Evolutionary conservation across 2,797 vertebrate species (phyloP), one percentile per base, ranked within the genome.

Genomic region (Ispidina picta): DNA sequence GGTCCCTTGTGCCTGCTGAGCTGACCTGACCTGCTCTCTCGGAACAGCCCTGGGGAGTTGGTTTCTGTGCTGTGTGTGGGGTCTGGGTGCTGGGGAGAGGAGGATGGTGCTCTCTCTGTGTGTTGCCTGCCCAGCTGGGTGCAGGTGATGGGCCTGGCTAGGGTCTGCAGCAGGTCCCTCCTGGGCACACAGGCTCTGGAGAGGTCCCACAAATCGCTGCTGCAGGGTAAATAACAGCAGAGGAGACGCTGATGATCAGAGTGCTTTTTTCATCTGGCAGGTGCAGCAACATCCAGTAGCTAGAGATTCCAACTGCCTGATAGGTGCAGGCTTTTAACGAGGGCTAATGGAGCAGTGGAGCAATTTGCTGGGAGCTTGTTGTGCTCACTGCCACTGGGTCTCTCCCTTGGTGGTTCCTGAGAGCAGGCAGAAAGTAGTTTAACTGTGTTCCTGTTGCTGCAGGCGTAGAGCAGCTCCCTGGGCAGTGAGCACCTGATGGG

Each of bases 1-100:
- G 74, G 6, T 55, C 51, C 51, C 18, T 31, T 0, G 8, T 10
- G 37, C 33, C 20, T 19, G 35, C 48, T 20, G 52, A n/a, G 26
- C 37, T 0, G 1, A 3, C 17, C 37, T 0, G 1, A 3, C 17
- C 22, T 17, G 18, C 12, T 60, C 1, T 3, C 43, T 31, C 13
- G 3, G 8, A 31, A 7, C 31, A 23, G 3, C 26, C 10, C 15
- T 2, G 8, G 12, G 39, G 9, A 12, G 8, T 1, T 8, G 43
- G 26, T 23, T 35, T 20, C 44, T 6, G 43, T 4, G 29, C 9
- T 6, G 6, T 9, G 2, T 0, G 8, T 2, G 35, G 58, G 44
- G 21, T 31, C 25, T 9, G 39, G 29, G 46, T 5, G 10, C 66
- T 49, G 52, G 31, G n/a, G 43, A 15, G 44, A 3, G 41, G 17